Percentiles rank a stretch among this genome's conserved stretches.
Evolutionary conservation across 2,888 invertebrate genomes (phyloP).

Genomic region (Polymixis lichenea): DNA sequence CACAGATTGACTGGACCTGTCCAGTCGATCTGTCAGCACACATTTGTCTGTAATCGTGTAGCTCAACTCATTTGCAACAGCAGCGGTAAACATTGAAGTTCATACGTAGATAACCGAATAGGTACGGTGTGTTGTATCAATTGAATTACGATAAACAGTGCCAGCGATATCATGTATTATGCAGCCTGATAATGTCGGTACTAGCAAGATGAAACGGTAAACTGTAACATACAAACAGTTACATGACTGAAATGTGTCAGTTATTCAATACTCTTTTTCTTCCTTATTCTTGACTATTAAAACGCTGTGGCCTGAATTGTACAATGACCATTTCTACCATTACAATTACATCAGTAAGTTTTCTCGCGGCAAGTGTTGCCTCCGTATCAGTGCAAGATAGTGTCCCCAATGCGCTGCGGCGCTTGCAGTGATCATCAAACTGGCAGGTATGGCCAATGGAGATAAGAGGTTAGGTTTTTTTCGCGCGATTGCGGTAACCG

Average conservation of each 20-base stretch:
- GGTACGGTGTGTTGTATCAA: slow-evolving; percentile 32
- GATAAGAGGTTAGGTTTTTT: slow-evolving; percentile 86
- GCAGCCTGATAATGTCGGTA: slow-evolving; percentile 26
- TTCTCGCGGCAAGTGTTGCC: slow-evolving; percentile 2
- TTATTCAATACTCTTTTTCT: slow-evolving; percentile 17
- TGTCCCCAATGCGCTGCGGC: slow-evolving; percentile 22
- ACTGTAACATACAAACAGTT: slow-evolving; percentile 1
- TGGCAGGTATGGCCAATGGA: slow-evolving; percentile 76
- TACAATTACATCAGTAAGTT: slow-evolving; percentile 1
- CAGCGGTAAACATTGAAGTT: slow-evolving; percentile 34
- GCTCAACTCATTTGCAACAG: slow-evolving; percentile 21
- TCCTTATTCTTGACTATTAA: not conserved
- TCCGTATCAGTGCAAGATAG: slow-evolving; percentile 25
- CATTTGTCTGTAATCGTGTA: no score
- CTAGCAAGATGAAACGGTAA: slow-evolving; percentile 24
- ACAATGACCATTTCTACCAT: not conserved
- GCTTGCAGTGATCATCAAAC: slow-evolving; percentile 54
- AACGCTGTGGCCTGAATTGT: not conserved
- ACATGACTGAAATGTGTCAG: not conserved
- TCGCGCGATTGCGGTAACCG: slow-evolving; percentile 84
- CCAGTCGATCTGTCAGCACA: no score
- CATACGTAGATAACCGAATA: slow-evolving; percentile 16
- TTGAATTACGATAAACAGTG: slow-evolving; percentile 36
- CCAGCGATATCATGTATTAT: slow-evolving; percentile 23
- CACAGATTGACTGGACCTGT: no score